phyloP scores from a whole-genome alignment of 1,140 invertebrate species.

The Microplitis demolitor region DNA sequence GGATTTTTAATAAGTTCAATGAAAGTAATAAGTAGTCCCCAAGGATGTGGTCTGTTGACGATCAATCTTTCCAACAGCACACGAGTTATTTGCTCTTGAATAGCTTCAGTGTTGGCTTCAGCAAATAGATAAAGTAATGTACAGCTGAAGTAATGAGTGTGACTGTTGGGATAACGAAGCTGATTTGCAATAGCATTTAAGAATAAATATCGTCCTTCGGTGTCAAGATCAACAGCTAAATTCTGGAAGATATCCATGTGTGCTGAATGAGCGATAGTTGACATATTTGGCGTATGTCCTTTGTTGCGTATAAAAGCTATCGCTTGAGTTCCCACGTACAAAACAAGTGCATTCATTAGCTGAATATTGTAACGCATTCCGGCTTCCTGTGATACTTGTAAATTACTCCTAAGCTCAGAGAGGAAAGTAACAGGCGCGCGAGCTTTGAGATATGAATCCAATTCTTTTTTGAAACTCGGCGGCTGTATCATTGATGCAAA shows the following conservation, averaged over 20 bases:
- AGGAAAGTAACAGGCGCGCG: slow-evolving; percentile 95
- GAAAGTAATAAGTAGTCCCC: slow-evolving; percentile 98
- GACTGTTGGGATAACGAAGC: slow-evolving; percentile 97
- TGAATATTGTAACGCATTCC: slow-evolving; percentile 94
- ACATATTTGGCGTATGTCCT: slow-evolving; percentile 90
- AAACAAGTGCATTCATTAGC: slow-evolving; percentile 94
- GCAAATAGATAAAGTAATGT: slow-evolving; percentile 95
- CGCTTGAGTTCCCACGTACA: slow-evolving; percentile 97
- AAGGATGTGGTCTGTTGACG: slow-evolving; percentile 97
- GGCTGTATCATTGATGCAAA: slow-evolving; percentile 88
- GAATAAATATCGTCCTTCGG: slow-evolving; percentile 95
- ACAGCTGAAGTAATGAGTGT: slow-evolving; percentile 99
- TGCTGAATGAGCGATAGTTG: slow-evolving; percentile 94
- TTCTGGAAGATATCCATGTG: slow-evolving; percentile 99
- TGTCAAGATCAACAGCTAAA: slow-evolving; percentile 95
- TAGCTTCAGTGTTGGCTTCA: slow-evolving; percentile 96
- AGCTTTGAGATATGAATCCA: slow-evolving; percentile 95
- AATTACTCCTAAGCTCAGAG: slow-evolving; percentile 85
- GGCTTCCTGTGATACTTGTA: slow-evolving; percentile 86
- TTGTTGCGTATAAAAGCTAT: slow-evolving; percentile 87
- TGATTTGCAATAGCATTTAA: slow-evolving; percentile 99
- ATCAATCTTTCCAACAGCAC: slow-evolving; percentile 96
- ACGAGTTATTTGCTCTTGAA: slow-evolving; percentile 90
- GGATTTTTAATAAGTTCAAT: slow-evolving; percentile 99
- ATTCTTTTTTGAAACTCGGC: slow-evolving; percentile 87